Conservation (phyloP, 2,797 vertebrate genomes). For the Labroides dimidiatus region DNA sequence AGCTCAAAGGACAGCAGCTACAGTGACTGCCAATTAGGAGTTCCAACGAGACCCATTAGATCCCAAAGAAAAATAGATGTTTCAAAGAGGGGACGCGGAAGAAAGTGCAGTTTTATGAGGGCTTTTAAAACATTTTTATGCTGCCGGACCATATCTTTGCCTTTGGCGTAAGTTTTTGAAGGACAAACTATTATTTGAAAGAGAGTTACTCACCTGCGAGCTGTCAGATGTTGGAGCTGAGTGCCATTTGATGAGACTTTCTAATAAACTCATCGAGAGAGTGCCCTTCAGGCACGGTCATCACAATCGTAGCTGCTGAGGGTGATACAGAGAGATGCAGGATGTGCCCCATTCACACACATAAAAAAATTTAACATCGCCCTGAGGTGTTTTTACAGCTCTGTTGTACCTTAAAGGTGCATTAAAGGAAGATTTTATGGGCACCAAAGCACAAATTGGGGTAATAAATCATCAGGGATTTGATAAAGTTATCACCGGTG, state of each 20-base stretch:
- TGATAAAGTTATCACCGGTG: constrained; percentile 53
- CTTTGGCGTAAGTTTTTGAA: constrained; percentile 67
- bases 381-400: constrained; percentile 60
- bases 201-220: constrained; percentile 59
- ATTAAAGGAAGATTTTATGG: constrained; percentile 60
- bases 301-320: constrained; percentile 33
- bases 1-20: constrained; percentile 85
- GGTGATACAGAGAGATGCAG: constrained; percentile 24
- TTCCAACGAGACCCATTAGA: constrained; percentile 87
- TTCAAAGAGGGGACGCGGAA: constrained; percentile 67
- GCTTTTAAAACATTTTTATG: constrained; percentile 68
- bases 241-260: constrained; percentile 66
- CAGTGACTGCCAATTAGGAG: constrained; percentile 90
- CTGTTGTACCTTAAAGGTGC: constrained; percentile 52
- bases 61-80: constrained; percentile 82
- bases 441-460: constrained; percentile 37
- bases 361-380: constrained; percentile 58
- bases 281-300: constrained; percentile 64
- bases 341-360: constrained; percentile 47
- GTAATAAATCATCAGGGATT: constrained; percentile 56
- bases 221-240: constrained; percentile 61
- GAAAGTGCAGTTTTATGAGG: constrained; percentile 75
- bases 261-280: constrained; percentile 58
- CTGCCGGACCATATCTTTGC: constrained; percentile 58
- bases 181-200: constrained; percentile 74